Percentiles rank a stretch among this genome's conserved stretches.
Conservation (phyloP, 1,140 invertebrate species). For the Conus ventricosus region DNA sequence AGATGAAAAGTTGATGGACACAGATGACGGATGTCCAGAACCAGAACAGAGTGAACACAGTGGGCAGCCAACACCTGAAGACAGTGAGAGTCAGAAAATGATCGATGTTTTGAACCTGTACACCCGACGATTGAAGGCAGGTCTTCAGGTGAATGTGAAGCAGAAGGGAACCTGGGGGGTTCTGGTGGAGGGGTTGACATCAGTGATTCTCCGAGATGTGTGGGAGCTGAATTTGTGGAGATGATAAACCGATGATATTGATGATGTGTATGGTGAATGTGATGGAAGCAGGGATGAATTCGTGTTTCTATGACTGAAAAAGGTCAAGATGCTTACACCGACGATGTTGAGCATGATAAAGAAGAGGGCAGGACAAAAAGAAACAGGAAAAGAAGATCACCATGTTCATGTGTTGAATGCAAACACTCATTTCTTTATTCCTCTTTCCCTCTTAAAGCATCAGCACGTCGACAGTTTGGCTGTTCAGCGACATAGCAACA, state of each 20-base stretch:
- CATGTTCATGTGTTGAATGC: not conserved
- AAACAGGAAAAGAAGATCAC: not conserved
- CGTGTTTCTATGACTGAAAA: too few relatives aligned
- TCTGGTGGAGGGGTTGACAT: too few relatives aligned
- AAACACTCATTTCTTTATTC: not conserved
- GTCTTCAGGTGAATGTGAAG: too few relatives aligned
- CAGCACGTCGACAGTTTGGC: slow-evolving; percentile 1
- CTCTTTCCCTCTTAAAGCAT: not conserved
- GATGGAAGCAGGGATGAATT: too few relatives aligned
- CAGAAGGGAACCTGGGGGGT: too few relatives aligned
- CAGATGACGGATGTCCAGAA: not conserved
- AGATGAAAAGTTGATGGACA: not conserved
- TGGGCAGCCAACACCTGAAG: not conserved
- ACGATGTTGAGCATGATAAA: too few relatives aligned
- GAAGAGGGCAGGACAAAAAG: not conserved
- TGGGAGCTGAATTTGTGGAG: too few relatives aligned
- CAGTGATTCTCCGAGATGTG: too few relatives aligned
- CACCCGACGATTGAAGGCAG: not conserved
- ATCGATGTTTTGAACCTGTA: not conserved
- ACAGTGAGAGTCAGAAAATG: not conserved
- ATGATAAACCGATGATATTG: too few relatives aligned
- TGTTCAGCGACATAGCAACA: slow-evolving; percentile 3
- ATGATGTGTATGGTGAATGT: too few relatives aligned
- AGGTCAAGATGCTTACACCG: not conserved
- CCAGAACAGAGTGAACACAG: not conserved